Evolutionary conservation across 2,888 invertebrate species (phyloP).

Genomic region (Bursaphelenchus okinawaensis): DNA sequence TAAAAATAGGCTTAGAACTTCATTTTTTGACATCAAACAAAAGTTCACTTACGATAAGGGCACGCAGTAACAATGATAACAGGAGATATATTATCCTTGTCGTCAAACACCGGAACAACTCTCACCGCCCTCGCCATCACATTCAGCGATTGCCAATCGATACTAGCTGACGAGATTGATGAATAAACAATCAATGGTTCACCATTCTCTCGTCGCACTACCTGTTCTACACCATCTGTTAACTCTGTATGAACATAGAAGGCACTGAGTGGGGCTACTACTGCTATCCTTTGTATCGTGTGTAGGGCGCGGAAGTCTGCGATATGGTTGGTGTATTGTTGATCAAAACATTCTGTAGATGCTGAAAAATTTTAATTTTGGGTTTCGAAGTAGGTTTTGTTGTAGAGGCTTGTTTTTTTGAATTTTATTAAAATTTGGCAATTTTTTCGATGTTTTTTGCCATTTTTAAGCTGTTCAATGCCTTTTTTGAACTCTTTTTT

Average conservation of each 20-base stretch:
- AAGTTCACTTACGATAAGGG: constrained; percentile 39
- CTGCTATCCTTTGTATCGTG: constrained; percentile 35
- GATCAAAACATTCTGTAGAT: constrained; percentile 33
- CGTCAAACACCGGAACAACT: constrained; percentile 37
- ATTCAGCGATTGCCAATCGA: constrained; percentile 40
- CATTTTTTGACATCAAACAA: too few species aligned
- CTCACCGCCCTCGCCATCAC: constrained; percentile 37
- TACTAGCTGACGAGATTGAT: constrained; percentile 45
- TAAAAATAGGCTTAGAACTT: too few species aligned
- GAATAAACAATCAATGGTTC: constrained; percentile 50
- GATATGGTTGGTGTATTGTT: constrained; percentile 34
- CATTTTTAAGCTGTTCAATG: too few species aligned
- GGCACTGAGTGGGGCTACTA: constrained; percentile 46
- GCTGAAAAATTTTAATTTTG: too few species aligned
- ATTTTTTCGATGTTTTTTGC: background rate
- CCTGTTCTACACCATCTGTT: constrained; percentile 35
- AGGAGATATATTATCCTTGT: constrained; percentile 30
- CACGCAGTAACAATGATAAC: constrained; percentile 46
- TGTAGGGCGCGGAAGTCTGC: constrained; percentile 32
- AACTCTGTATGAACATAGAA: constrained; percentile 39
- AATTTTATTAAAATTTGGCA: too few species aligned
- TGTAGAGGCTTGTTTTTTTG: too few species aligned
- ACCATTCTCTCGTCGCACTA: constrained; percentile 34
- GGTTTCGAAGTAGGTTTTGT: too few species aligned
- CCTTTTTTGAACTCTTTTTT: background rate